Evolutionary conservation across 2,797 vertebrate genomes (phyloP).

Genomic region (Hoplostethus mediterraneus): DNA sequence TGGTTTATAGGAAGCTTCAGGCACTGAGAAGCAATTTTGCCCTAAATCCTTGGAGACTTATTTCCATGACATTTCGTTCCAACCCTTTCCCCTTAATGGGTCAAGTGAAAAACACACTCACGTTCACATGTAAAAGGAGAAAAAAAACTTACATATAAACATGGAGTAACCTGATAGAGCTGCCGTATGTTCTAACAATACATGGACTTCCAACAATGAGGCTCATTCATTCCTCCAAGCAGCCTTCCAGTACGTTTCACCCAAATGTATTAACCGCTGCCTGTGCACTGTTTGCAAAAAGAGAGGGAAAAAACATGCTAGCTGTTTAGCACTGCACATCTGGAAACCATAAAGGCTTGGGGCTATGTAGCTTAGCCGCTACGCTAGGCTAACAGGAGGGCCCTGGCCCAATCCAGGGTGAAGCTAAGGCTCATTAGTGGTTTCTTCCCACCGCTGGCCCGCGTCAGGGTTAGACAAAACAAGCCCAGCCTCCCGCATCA

Average conservation of each 20-base stretch:
- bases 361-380: constrained; percentile 44
- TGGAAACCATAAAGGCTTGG: constrained; percentile 73
- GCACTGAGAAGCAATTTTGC: constrained; percentile 46
- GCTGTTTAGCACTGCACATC: constrained; percentile 74
- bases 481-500: constrained; percentile 13
- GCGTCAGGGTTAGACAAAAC: constrained; percentile 44
- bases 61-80: constrained; percentile 44
- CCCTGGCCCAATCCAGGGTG: constrained; percentile 37
- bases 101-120: constrained; percentile 34
- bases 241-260: constrained; percentile 15
- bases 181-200: constrained; percentile 29
- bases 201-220: constrained; percentile 53
- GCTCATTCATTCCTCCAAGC: constrained; percentile 63
- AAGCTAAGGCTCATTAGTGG: constrained; percentile 62
- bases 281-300: constrained; percentile 51
- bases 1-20: constrained; percentile 33
- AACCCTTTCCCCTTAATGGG: constrained; percentile 25
- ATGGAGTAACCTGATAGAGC: constrained; percentile 41
- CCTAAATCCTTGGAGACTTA: constrained; percentile 39
- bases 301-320: constrained; percentile 67
- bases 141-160: constrained; percentile 26
- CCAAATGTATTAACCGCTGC: constrained; percentile 39
- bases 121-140: constrained; percentile 16
- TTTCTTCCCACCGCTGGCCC: constrained; percentile 47
- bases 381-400: constrained; percentile 56